These are phyloP conservation scores for Hemibagrus wyckioides DNA, from an alignment of 2,113 vertebrate species.

Conservation along the genomic window DNA sequence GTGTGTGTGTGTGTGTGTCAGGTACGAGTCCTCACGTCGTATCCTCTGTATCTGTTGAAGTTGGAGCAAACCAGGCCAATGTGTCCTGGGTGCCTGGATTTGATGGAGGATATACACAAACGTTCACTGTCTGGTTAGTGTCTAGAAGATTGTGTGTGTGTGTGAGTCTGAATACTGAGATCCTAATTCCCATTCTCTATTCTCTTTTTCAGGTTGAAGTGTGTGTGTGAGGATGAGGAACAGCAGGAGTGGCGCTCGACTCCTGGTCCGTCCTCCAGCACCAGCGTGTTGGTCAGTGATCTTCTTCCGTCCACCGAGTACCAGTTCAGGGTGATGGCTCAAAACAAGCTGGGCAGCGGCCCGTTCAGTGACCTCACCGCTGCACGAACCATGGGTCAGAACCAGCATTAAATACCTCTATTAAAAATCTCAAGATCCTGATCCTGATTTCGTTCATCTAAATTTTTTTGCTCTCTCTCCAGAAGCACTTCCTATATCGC, in stretches of 20 bases:
- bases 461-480: slow-evolving; percentile 55
- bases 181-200: background rate
- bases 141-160: slow-evolving; percentile 17
- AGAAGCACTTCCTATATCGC: slow-evolving; percentile 66
- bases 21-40: slow-evolving; percentile 92
- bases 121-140: slow-evolving; percentile 91
- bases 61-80: slow-evolving; percentile 79
- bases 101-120: slow-evolving; percentile 90
- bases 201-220: slow-evolving; percentile 75
- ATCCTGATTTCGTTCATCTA: background rate
- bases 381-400: slow-evolving; percentile 80
- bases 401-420: slow-evolving; percentile 1
- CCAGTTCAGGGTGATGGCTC: slow-evolving; percentile 92
- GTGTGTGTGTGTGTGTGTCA: slow-evolving; percentile 57
- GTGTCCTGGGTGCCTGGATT: slow-evolving; percentile 93
- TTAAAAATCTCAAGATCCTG: background rate
- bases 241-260: slow-evolving; percentile 85
- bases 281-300: slow-evolving; percentile 76
- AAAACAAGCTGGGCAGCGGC: slow-evolving; percentile 89
- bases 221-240: slow-evolving; percentile 63
- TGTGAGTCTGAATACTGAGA: slow-evolving; percentile 29
- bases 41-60: slow-evolving; percentile 79
- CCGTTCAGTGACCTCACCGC: slow-evolving; percentile 88
- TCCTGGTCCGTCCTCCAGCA: slow-evolving; percentile 70
- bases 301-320: slow-evolving; percentile 81